These are phyloP conservation scores for Orbicella faveolata DNA, from an alignment of 64 coral and sea anemone species.

Conservation along the genomic window DNA sequence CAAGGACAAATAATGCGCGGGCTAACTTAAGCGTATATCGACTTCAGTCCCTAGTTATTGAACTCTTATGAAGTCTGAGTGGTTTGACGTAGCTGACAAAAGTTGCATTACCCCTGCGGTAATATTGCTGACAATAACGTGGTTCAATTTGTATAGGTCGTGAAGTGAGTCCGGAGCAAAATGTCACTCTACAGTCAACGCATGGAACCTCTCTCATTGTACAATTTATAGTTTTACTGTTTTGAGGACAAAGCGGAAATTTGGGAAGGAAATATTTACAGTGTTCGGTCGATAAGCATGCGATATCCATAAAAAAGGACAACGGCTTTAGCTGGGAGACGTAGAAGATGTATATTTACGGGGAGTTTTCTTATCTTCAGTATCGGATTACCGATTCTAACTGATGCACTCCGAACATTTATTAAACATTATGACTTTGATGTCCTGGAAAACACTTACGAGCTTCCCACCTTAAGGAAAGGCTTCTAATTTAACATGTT, in stretches of 20 bases:
- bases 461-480: background rate
- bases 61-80: background rate
- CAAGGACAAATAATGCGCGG: background rate
- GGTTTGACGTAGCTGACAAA: slow-evolving; percentile 12
- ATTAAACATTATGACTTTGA: background rate
- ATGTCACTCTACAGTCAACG: background rate
- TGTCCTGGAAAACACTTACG: background rate
- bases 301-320: background rate
- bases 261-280: background rate
- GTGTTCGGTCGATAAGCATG: background rate
- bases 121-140: background rate
- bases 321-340: background rate
- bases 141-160: background rate
- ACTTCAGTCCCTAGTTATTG: background rate
- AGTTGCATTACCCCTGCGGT: background rate
- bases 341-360: background rate
- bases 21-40: background rate
- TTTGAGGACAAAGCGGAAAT: slow-evolving; percentile 2
- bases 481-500: background rate
- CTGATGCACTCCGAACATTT: background rate
- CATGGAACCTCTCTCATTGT: background rate
- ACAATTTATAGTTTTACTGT: background rate
- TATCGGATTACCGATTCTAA: background rate
- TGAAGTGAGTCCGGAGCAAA: background rate
- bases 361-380: background rate